Evolutionary conservation across 2,888 invertebrate species (phyloP).

Genomic region (Caradrina clavipalpis): DNA sequence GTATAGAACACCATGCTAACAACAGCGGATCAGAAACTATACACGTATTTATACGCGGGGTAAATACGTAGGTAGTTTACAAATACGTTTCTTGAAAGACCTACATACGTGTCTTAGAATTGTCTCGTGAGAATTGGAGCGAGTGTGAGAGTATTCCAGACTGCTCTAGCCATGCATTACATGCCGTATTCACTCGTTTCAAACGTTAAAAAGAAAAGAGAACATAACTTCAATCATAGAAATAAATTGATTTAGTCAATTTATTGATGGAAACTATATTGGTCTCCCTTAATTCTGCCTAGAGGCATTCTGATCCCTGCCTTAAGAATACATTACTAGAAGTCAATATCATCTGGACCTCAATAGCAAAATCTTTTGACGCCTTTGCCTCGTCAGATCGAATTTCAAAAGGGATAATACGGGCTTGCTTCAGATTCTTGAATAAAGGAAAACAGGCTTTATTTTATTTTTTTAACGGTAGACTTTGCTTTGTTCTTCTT

Average conservation of each 20-base stretch:
- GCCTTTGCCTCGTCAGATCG: constrained; percentile 29
- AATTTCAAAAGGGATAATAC: constrained; percentile 42
- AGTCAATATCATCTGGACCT: constrained; percentile 43
- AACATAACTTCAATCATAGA: not conserved
- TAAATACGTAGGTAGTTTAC: too few species aligned
- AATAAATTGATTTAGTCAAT: not conserved
- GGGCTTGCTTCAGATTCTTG: constrained; percentile 20
- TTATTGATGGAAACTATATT: not conserved
- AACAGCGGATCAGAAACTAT: too few species aligned
- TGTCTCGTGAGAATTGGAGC: too few species aligned
- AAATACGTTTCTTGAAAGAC: too few species aligned
- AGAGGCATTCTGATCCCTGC: constrained; percentile 1
- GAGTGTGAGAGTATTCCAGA: not conserved
- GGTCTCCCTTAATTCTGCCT: constrained; percentile 11
- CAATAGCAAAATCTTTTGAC: constrained; percentile 29
- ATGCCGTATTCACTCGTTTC: not conserved
- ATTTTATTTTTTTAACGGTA: not conserved
- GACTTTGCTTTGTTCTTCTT: not conserved
- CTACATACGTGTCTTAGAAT: too few species aligned
- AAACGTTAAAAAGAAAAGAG: not conserved
- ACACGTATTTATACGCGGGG: too few species aligned
- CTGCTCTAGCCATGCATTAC: not conserved
- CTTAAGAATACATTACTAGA: constrained; percentile 32
- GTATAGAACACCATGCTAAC: too few species aligned
- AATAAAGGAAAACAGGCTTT: constrained; percentile 12